A percentile compares a stretch with the other conserved stretches of the same genome.
These are phyloP conservation scores for Echinops telfairi DNA, from an alignment of 2,113 vertebrate genomes.

Conservation along the genomic window DNA sequence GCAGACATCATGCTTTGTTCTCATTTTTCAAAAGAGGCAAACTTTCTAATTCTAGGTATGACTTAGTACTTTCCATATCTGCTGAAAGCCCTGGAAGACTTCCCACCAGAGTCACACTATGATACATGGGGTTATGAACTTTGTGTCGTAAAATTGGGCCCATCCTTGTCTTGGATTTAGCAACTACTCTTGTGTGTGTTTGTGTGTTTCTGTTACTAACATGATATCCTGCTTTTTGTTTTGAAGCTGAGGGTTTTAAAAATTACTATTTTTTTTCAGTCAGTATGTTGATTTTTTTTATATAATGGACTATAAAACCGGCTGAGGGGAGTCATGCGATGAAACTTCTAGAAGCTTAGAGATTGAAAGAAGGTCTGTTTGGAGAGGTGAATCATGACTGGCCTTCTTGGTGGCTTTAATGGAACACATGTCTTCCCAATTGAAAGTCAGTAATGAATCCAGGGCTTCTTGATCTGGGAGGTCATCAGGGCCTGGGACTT, in stretches of 20 bases:
- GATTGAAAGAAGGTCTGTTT: slow-evolving; percentile 49
- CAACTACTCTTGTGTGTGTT: not conserved
- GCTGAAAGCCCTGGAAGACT: slow-evolving; percentile 32
- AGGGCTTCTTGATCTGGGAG: slow-evolving; percentile 21
- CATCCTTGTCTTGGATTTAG: slow-evolving; percentile 42
- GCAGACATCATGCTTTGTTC: slow-evolving; percentile 1
- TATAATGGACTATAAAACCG: slow-evolving; percentile 65
- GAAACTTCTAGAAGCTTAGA: slow-evolving; percentile 65
- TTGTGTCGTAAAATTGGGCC: not conserved
- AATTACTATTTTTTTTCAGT: not conserved
- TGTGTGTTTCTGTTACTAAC: slow-evolving; percentile 43
- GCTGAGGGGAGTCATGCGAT: slow-evolving; percentile 53
- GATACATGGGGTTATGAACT: not conserved
- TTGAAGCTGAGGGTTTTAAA: not conserved
- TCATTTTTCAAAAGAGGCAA: not conserved
- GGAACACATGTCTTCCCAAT: slow-evolving; percentile 52
- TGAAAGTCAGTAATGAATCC: not conserved
- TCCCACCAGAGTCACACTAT: not conserved
- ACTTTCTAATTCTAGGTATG: not conserved
- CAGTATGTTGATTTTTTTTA: slow-evolving; percentile 30
- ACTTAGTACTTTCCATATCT: slow-evolving; percentile 33
- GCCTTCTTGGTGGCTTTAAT: slow-evolving; percentile 50
- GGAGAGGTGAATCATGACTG: not conserved
- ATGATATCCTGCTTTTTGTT: slow-evolving; percentile 51
- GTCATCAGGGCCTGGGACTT: not conserved